phyloP scores from a whole-genome alignment of 1,140 invertebrate species.

The Akabosia matsudoensis region DNA sequence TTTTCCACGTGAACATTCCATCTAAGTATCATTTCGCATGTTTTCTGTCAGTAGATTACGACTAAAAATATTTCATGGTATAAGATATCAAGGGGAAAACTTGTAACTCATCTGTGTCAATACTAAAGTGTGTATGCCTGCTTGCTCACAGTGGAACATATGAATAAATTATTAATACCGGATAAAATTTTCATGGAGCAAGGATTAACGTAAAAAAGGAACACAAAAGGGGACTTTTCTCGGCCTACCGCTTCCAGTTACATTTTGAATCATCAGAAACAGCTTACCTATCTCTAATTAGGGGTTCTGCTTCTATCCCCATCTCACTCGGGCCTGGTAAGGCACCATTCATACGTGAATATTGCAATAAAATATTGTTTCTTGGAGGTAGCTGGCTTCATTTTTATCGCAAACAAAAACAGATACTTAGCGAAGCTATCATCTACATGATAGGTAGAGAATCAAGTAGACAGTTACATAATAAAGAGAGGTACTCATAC shows the following conservation, averaged over 20 bases:
- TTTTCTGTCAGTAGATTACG: background rate
- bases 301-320: slow-evolving; percentile 13
- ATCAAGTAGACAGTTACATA: too few relatives aligned
- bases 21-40: slow-evolving; percentile 18
- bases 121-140: background rate
- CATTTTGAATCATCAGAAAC: background rate
- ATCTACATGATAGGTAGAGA: too few relatives aligned
- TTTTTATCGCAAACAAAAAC: too few relatives aligned
- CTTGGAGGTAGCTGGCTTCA: too few relatives aligned
- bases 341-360: too few relatives aligned
- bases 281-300: slow-evolving; percentile 15
- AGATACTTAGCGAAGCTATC: too few relatives aligned
- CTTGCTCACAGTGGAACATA: too few relatives aligned
- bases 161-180: slow-evolving; percentile 14
- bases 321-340: too few relatives aligned
- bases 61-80: background rate
- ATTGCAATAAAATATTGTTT: slow-evolving; percentile 1
- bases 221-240: too few relatives aligned
- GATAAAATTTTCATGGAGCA: background rate
- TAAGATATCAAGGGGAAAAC: background rate
- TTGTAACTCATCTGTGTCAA: slow-evolving; percentile 18
- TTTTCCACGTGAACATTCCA: background rate
- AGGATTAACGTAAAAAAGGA: background rate
- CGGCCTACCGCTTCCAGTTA: background rate
- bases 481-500: too few relatives aligned